Conservation (phyloP, 2,113 vertebrate genomes). For the Campylorhamphus procurvoides region DNA sequence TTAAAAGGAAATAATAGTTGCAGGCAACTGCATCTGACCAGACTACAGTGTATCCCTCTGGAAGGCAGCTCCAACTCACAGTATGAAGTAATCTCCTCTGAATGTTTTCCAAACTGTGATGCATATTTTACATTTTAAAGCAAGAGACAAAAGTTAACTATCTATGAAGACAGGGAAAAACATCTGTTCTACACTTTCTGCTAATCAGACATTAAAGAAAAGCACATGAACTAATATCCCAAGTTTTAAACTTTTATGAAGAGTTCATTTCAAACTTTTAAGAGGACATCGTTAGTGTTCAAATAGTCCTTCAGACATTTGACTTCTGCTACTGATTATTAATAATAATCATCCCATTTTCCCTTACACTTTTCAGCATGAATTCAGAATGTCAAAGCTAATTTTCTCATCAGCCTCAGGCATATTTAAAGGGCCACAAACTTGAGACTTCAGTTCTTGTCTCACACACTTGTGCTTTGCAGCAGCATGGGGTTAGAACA, state of each 20-base stretch:
- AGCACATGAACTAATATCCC: background rate
- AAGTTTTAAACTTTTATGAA: conserved; percentile 11
- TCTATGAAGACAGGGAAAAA: background rate
- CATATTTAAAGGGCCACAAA: background rate
- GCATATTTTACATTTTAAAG: conserved; percentile 54
- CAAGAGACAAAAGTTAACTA: conserved; percentile 37
- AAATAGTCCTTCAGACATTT: conserved; percentile 48
- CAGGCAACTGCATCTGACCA: conserved; percentile 15
- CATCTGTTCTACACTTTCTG: conserved; percentile 43
- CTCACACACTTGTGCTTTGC: background rate
- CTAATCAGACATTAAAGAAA: conserved; percentile 35
- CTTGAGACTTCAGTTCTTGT: background rate
- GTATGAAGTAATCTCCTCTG: conserved; percentile 38
- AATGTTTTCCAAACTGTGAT: conserved; percentile 48
- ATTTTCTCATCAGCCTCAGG: conserved; percentile 51
- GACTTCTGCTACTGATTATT: conserved; percentile 65
- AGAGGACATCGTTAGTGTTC: background rate
- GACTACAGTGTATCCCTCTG: background rate
- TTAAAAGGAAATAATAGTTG: background rate
- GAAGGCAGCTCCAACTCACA: conserved; percentile 32
- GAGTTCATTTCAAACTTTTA: conserved; percentile 49
- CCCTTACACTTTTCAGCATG: conserved; percentile 30
- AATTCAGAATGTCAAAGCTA: conserved; percentile 60
- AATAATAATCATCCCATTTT: conserved; percentile 41
- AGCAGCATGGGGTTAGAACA: background rate